Percentiles rank a stretch among this genome's conserved stretches.
phyloP scores from a whole-genome alignment of 2,797 vertebrate genomes.

The Schizopygopsis malacanthus region DNA sequence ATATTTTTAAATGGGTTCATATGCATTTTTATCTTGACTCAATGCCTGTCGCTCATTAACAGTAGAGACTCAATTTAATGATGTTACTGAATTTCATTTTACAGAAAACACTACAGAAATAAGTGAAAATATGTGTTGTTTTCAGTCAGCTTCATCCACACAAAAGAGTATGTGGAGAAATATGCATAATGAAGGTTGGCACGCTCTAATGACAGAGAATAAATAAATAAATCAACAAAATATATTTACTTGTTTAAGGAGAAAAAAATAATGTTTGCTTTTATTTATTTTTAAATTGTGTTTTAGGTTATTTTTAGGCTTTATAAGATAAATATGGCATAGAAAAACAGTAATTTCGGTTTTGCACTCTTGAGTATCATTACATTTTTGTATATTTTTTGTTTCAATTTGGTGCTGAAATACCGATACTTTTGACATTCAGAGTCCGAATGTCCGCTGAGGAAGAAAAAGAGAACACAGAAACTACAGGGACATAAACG shows the following conservation, averaged over 20 bases:
- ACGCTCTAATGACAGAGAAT: not conserved
- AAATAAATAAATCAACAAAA: no score
- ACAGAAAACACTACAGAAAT: not conserved
- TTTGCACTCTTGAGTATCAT: not conserved
- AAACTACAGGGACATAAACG: constrained; percentile 41
- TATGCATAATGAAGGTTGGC: not conserved
- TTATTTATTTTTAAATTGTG: not conserved
- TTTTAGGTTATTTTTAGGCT: not conserved
- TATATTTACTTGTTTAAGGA: not conserved
- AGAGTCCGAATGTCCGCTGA: constrained; percentile 2
- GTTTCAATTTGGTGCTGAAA: not conserved
- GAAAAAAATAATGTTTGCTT: not conserved
- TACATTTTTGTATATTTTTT: no score
- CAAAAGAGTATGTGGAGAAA: not conserved
- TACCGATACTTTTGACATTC: not conserved
- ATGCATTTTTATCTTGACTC: not conserved
- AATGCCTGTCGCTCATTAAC: not conserved
- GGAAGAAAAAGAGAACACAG: constrained; percentile 29
- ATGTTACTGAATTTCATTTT: not conserved
- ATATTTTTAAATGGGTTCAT: not conserved
- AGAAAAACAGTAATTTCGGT: not conserved
- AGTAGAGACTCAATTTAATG: not conserved
- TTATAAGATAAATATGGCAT: not conserved
- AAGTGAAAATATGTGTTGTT: not conserved
- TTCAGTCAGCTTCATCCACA: not conserved